Percentiles rank a stretch among this genome's conserved stretches.
These are phyloP conservation scores for Heteromyza rotundicornis DNA, from an alignment of 2,888 invertebrate genomes.

Conservation along the genomic window DNA sequence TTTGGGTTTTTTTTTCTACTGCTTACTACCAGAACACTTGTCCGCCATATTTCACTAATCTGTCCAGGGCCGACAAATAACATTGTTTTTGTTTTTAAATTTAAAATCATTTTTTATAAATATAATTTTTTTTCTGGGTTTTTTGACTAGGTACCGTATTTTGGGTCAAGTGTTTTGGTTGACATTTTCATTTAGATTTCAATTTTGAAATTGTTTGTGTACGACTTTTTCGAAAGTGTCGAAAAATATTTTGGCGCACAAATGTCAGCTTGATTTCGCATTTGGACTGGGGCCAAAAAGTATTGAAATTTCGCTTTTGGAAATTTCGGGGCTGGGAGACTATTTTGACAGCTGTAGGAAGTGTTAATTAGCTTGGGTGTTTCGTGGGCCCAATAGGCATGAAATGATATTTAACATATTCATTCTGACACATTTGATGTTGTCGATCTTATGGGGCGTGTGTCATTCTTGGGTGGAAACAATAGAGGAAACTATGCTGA, in stretches of 20 bases:
- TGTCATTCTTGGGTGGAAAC: background rate
- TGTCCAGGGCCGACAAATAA: no score
- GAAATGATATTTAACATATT: background rate
- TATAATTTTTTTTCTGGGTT: no score
- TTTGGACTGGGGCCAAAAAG: conserved; percentile 33
- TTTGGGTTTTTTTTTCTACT: no score
- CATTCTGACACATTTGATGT: background rate
- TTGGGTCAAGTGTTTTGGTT: conserved; percentile 1
- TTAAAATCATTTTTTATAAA: no score
- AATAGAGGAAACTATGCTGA: no score
- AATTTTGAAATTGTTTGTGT: background rate
- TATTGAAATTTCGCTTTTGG: background rate
- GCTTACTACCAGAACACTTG: no score
- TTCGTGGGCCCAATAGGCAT: background rate
- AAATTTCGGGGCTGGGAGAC: background rate
- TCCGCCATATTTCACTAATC: no score
- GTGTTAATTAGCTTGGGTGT: background rate
- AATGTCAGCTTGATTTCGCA: conserved; percentile 15
- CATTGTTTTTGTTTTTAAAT: no score
- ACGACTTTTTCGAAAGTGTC: background rate
- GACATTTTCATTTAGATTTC: background rate
- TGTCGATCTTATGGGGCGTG: background rate
- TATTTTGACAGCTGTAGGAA: background rate
- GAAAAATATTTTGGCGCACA: background rate
- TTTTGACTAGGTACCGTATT: no score